Base-by-base conservation (phyloP, 2,113 vertebrate genomes). In the Bufo gargarizans region DNA sequence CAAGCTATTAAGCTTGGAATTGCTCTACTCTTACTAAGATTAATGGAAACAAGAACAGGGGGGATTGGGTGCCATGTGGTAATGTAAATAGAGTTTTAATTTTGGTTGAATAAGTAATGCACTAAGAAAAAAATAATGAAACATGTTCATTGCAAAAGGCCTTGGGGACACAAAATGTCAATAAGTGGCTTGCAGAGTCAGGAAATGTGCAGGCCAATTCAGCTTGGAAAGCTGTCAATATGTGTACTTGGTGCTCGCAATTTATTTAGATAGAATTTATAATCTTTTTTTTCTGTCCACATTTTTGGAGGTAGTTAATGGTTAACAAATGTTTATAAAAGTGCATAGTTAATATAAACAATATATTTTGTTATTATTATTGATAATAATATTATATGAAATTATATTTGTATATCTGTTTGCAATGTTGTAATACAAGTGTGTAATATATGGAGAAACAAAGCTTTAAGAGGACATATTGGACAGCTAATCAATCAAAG, bases 101-200 rank as follows among this genome's bases (percentile, higher is more conserved):
- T 71, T 55, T 84, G 49, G 82, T 84, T 84, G 82, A 84, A 53
- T 71, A 71, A 84, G 63, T 84, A 84, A 84, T 84, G 65, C 82
- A 84, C 63, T 71, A 16, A 84, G 33, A n/a, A 53, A 49, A 71
- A 71, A 84, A 84, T 84, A 84, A 84, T 84, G 82, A 84, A 84
- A 84, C 82, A 84, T 84, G 82, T 20, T 84, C 71, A 84, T 71
- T 55, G 63, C 63, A 84, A 84, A 55, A 81, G 78, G 82, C 82
- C 63, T 33, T 5, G n/a, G 8, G 82, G 82, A 71, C 63, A 71
- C 22, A 67, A 55, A 71, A 84, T 84, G 81, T 84, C 82, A 84
- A 84, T 84, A 71, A 84, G 71, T 71, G 61, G 65, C 82, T 84
- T 84, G 82, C 82, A 83, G 61, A 71, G 65, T 84, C 49, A 71